phyloP scores from a whole-genome alignment of 2,797 vertebrate species.

The Scolopax rusticola region DNA sequence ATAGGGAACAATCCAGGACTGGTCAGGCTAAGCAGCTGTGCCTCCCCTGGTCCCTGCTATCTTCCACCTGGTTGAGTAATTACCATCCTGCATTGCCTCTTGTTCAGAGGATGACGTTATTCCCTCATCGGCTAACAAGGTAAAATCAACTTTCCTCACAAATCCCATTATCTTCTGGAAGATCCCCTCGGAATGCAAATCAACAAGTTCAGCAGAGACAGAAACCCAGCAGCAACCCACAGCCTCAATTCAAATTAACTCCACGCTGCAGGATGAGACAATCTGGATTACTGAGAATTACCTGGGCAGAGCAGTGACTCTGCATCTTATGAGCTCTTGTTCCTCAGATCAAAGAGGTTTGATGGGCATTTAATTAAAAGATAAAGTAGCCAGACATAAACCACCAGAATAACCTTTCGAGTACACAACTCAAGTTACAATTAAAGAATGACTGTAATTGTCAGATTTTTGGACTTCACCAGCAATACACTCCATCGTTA shows the following conservation, averaged over 20 bases:
- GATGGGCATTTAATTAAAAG: constrained; percentile 60
- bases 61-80: constrained; percentile 45
- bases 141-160: constrained; percentile 69
- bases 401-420: constrained; percentile 10
- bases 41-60: background rate
- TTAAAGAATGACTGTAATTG: constrained; percentile 39
- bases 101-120: constrained; percentile 3
- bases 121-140: constrained; percentile 45
- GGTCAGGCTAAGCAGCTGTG: constrained; percentile 42
- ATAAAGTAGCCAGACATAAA: constrained; percentile 37
- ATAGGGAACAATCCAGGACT: background rate
- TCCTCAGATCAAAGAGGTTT: constrained; percentile 24
- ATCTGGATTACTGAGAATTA: constrained; percentile 32
- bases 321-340: constrained; percentile 28
- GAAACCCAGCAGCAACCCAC: background rate
- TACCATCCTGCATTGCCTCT: background rate
- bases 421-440: background rate
- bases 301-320: constrained; percentile 12
- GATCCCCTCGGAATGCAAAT: constrained; percentile 57
- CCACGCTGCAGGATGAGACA: background rate
- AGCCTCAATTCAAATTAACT: constrained; percentile 42
- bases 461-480: background rate
- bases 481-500: background rate
- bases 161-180: constrained; percentile 60
- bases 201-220: constrained; percentile 31